A percentile compares a stretch with the other conserved stretches of the same genome.
These are phyloP conservation scores for Rhimphoctona megacephalus DNA, from an alignment of 2,888 invertebrate genomes.

Conservation along the genomic window DNA sequence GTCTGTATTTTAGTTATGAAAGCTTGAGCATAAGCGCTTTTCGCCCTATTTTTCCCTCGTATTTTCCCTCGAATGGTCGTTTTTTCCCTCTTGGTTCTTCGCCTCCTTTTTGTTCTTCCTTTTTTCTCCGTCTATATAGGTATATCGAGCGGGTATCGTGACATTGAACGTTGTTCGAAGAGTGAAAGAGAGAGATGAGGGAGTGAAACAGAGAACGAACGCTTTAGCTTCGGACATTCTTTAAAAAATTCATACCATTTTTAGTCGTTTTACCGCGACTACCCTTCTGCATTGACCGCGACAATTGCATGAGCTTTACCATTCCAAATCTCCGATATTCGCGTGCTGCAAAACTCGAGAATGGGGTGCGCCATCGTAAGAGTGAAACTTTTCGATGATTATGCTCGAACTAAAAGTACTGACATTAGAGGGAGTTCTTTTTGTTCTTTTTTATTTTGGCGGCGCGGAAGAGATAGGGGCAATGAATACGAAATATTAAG, in stretches of 20 bases:
- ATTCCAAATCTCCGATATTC: conserved; percentile 40
- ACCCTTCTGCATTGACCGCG: conserved; percentile 68
- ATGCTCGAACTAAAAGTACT: conserved; percentile 65
- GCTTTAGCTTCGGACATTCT: conserved; percentile 58
- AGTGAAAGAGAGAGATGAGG: conserved; percentile 3
- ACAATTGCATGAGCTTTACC: conserved; percentile 27
- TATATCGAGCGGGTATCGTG: conserved; percentile 11
- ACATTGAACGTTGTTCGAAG: conserved; percentile 37
- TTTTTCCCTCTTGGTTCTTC: conserved; percentile 8
- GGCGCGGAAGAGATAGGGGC: conserved; percentile 5
- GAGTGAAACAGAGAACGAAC: conserved; percentile 3
- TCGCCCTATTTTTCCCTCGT: conserved; percentile 54
- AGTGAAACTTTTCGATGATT: conserved; percentile 68
- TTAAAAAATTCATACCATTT: conserved; percentile 75
- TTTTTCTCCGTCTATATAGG: conserved; percentile 14
- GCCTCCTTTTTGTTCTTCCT: conserved; percentile 29
- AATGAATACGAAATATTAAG: conserved; percentile 6
- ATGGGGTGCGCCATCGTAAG: conserved; percentile 17
- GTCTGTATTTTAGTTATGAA: conserved; percentile 63
- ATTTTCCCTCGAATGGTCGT: conserved; percentile 49
- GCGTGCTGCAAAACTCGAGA: conserved; percentile 43
- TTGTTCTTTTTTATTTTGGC: conserved; percentile 43
- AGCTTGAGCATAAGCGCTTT: conserved; percentile 60
- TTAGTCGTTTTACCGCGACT: conserved; percentile 69
- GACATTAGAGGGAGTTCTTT: conserved; percentile 58